A percentile compares a stretch with the other conserved stretches of the same genome.
These are phyloP conservation scores for Rynchops niger DNA, from an alignment of 2,113 vertebrate species.

Conservation along the genomic window DNA sequence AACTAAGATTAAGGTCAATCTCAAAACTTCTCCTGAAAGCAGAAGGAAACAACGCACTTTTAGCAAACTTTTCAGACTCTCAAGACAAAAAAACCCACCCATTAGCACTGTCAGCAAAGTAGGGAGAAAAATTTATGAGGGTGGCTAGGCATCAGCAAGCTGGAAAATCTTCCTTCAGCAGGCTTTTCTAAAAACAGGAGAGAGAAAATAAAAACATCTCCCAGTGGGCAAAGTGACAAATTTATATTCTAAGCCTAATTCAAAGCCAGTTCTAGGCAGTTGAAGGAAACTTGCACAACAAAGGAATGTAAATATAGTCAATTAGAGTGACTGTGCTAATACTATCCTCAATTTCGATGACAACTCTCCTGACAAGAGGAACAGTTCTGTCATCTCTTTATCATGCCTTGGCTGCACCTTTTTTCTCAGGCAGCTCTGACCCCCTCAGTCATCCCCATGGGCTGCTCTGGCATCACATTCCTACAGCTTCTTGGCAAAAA, in stretches of 20 bases:
- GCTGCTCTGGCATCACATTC: neutral
- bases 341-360: neutral
- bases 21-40: neutral
- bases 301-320: neutral
- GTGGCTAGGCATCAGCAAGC: neutral
- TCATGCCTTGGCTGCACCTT: neutral
- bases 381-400: neutral
- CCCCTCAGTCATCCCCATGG: neutral
- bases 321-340: neutral
- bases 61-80: neutral
- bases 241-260: neutral
- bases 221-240: neutral
- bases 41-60: neutral
- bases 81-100: neutral
- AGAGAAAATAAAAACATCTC: neutral
- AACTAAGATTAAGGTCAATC: neutral
- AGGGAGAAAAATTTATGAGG: neutral
- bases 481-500: neutral
- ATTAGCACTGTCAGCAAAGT: neutral
- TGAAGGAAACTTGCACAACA: neutral
- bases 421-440: neutral
- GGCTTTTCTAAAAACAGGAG: neutral
- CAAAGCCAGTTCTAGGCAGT: neutral
- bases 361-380: neutral
- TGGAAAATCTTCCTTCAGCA: neutral